Conservation (phyloP, 2,113 vertebrate genomes). For the Guaruba guarouba region DNA sequence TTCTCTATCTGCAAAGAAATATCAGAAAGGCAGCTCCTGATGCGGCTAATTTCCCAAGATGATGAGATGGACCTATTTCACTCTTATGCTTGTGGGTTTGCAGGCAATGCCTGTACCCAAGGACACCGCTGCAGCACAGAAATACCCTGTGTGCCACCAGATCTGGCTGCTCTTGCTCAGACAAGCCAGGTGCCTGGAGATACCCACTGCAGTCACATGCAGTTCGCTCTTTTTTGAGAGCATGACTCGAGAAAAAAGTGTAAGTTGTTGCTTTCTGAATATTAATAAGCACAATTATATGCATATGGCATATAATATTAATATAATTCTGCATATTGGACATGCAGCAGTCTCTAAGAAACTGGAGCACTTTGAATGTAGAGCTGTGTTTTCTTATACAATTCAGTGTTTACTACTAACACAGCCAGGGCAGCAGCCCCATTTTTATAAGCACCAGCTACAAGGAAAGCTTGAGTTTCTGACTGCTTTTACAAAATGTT, state of each 20-base stretch:
- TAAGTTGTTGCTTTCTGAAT: not conserved
- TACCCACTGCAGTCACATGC: rapidly evolving
- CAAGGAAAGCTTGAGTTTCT: not conserved
- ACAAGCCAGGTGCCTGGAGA: not conserved
- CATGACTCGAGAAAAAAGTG: not conserved
- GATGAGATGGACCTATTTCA: not conserved
- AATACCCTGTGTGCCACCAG: not conserved
- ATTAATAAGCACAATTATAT: not conserved
- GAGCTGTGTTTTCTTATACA: not conserved
- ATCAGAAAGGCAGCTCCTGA: not conserved
- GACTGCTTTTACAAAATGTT: not conserved
- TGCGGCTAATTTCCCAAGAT: not conserved
- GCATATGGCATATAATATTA: not conserved
- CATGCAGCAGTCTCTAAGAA: not conserved
- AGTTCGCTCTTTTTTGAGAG: not conserved
- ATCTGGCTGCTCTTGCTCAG: not conserved
- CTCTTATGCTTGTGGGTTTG: not conserved
- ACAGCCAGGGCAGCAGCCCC: not conserved
- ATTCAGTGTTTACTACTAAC: not conserved
- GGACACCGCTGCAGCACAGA: not conserved
- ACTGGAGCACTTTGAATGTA: not conserved
- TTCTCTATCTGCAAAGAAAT: not conserved
- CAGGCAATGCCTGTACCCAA: not conserved
- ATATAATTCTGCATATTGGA: not conserved
- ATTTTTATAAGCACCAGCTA: not conserved